phyloP scores from a whole-genome alignment of 1,140 invertebrate genomes.

The Papilio glaucus region DNA sequence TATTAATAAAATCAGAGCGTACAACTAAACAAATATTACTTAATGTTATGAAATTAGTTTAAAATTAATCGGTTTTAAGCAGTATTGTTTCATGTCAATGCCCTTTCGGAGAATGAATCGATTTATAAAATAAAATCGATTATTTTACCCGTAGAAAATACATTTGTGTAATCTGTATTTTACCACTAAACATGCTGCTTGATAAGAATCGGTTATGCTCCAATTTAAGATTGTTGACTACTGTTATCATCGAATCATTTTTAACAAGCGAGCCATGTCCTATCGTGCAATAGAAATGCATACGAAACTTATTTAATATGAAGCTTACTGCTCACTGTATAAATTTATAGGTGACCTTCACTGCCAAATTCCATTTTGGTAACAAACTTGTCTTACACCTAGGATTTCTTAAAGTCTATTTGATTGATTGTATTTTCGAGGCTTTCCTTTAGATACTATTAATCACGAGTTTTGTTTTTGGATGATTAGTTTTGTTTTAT shows the following conservation, averaged over 20 bases:
- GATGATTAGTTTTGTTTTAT: too few species aligned
- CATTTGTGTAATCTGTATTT: constrained; percentile 36
- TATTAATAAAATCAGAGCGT: constrained; percentile 36
- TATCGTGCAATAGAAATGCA: constrained; percentile 32
- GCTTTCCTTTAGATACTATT: too few species aligned
- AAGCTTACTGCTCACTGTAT: background rate
- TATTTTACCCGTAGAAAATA: constrained; percentile 18
- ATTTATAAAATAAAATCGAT: constrained; percentile 10
- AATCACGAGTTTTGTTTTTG: too few species aligned
- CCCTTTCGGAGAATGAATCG: background rate
- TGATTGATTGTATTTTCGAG: too few species aligned
- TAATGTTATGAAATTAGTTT: background rate
- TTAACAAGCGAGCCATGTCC: constrained; percentile 40
- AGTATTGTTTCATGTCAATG: background rate
- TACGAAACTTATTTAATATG: constrained; percentile 4
- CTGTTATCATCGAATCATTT: constrained; percentile 49
- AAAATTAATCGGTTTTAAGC: constrained; percentile 15
- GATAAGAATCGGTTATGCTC: constrained; percentile 52
- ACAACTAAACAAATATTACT: constrained; percentile 41
- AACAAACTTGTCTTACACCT: too few species aligned
- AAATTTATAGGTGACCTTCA: too few species aligned
- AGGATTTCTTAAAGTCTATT: too few species aligned
- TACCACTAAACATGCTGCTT: constrained; percentile 37
- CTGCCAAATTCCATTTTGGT: too few species aligned
- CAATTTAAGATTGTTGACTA: constrained; percentile 50